Evolutionary conservation across 2,888 invertebrate genomes (phyloP).

Genomic region (Blomia tropicalis): DNA sequence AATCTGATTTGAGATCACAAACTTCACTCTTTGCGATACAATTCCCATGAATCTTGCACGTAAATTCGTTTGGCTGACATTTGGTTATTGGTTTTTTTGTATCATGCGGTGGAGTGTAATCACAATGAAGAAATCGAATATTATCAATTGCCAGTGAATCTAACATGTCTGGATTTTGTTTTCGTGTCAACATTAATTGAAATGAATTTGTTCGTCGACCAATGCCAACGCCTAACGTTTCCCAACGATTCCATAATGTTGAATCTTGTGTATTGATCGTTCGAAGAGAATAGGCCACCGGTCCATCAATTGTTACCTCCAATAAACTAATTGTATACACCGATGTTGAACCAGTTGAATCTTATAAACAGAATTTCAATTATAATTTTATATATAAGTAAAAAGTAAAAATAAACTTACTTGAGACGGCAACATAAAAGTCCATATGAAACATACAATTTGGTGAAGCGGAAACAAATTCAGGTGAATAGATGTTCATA

Average conservation of each 20-base stretch:
- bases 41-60: background rate
- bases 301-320: background rate
- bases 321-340: background rate
- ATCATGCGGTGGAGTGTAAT: background rate
- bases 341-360: background rate
- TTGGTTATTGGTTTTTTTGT: background rate
- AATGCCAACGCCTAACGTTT: background rate
- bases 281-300: background rate
- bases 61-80: background rate
- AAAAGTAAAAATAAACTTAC: background rate
- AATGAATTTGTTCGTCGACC: background rate
- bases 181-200: background rate
- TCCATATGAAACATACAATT: background rate
- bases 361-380: background rate
- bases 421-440: background rate
- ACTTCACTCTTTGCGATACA: background rate
- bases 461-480: background rate
- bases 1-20: background rate
- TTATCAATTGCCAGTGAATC: conserved; percentile 6
- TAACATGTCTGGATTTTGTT: background rate
- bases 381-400: background rate
- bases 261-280: background rate
- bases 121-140: background rate
- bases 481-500: background rate
- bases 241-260: background rate